Evolutionary conservation across 2,888 invertebrate species (phyloP), one percentile per base, ranked within the genome.

Genomic region (Fissipunctia ypsillon): DNA sequence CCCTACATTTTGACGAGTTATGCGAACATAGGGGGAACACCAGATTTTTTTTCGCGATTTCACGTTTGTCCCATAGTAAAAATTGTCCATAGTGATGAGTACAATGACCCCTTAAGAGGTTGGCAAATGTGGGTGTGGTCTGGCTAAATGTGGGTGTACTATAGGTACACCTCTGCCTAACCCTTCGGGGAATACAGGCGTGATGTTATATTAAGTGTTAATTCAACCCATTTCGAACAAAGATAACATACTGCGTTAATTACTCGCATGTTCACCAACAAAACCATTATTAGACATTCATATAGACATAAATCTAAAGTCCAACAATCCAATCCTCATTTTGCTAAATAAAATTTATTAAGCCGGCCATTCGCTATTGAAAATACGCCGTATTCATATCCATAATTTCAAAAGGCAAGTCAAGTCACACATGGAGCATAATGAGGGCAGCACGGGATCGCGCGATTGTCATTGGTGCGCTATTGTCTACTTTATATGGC

Each of bases 401-500:
- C 83, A 83, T 83, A 87, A 87, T 87, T 87, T 87, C 84, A 83
- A 79, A 87, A 78, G 84, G 83, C 87, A 77, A 85, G 84, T 84
- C 87, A 77, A 88, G 88, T 89, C 93, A 93, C 93, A 93, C 92
- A 93, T 93, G 94, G 91, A 84, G 90, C 83, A 91, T 95, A 95
- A 95, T 93, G 95, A 95, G 95, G 94, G 89, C 91, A 90, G 87
- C 80, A 87, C 89, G 88, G 89, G 89, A 90, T 90, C 89, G 90
- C 88, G 80, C 90, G 93, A 95, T 94, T 95, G 95, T 94, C 94
- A 94, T 93, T 94, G 93, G 92, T 91, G 90, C 93, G 41, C 95
- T 95, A 96, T 96, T 96, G 96, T 96, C 91, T 92, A 94, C 96
- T 96, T 90, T 94, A 95, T 96, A 95, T 93, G 96, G 95, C 89